Evolutionary conservation across 1,140 invertebrate genomes (phyloP).

Genomic region (Stegodyphus dumicola): DNA sequence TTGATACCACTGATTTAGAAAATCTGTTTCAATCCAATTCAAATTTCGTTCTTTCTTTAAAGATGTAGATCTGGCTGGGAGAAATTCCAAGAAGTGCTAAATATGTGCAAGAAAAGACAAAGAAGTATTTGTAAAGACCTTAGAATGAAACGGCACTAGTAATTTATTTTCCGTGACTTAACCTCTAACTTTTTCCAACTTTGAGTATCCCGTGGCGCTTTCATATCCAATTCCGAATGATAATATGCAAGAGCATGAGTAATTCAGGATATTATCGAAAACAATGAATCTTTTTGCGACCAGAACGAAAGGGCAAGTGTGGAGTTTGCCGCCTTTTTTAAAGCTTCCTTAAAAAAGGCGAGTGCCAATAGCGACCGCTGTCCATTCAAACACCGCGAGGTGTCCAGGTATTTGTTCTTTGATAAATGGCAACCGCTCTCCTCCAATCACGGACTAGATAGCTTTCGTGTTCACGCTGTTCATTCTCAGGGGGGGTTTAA

Average conservation of each 20-base stretch:
- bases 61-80: no score
- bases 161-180: no score
- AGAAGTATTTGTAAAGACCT: no score
- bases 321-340: neutral
- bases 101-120: no score
- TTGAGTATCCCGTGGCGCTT: no score
- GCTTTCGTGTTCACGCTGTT: slow-evolving; percentile 39
- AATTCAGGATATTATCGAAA: slow-evolving; percentile 14
- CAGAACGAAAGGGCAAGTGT: neutral
- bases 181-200: no score
- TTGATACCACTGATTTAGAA: no score
- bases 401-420: slow-evolving; percentile 46
- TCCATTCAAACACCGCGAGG: slow-evolving; percentile 35
- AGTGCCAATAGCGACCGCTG: slow-evolving; percentile 16
- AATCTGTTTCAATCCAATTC: no score
- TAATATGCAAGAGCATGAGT: neutral
- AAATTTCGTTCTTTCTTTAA: no score
- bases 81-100: no score
- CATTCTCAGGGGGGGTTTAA: slow-evolving; percentile 17
- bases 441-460: slow-evolving; percentile 22
- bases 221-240: neutral
- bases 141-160: no score
- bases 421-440: slow-evolving; percentile 49
- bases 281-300: neutral
- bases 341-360: slow-evolving; percentile 3